A percentile compares a stretch with the other conserved stretches of the same genome.
Evolutionary conservation across 2,113 vertebrate species (phyloP).

Genomic region (Hemiscyllium ocellatum): DNA sequence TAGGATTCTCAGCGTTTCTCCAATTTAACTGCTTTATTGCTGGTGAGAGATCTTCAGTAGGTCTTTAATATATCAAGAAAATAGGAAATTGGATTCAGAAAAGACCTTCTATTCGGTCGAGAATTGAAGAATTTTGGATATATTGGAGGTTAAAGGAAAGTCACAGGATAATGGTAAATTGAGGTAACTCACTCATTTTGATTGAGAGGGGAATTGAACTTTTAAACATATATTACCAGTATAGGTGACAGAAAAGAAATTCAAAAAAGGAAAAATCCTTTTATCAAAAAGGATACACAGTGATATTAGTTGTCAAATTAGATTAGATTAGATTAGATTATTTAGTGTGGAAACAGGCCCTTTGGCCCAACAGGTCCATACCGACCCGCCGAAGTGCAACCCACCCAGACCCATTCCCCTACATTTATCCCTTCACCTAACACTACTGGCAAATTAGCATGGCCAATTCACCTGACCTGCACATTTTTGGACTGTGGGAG

Average conservation of each 20-base stretch:
- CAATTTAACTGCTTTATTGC: not conserved
- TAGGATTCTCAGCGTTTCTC: not conserved
- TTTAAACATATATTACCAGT: not conserved
- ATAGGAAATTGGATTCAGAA: not conserved
- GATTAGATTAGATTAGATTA: too few species aligned
- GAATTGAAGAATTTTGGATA: not conserved
- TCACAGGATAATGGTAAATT: not conserved
- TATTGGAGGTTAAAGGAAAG: not conserved
- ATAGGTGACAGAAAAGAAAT: not conserved
- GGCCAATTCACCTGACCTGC: too few species aligned
- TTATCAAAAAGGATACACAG: not conserved
- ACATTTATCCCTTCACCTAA: too few species aligned
- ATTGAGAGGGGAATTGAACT: not conserved
- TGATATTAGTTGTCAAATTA: not conserved
- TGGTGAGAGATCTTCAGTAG: too few species aligned
- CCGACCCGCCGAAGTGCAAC: too few species aligned
- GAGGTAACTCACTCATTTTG: not conserved
- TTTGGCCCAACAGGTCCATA: too few species aligned
- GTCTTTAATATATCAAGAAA: not conserved
- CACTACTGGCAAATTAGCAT: too few species aligned
- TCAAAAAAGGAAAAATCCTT: not conserved
- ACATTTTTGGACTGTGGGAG: too few species aligned
- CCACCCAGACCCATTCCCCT: too few species aligned
- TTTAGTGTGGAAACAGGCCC: too few species aligned
- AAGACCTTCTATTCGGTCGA: not conserved